Conservation (phyloP, 2,888 invertebrate species). For the Pristionchus exspectatus region DNA sequence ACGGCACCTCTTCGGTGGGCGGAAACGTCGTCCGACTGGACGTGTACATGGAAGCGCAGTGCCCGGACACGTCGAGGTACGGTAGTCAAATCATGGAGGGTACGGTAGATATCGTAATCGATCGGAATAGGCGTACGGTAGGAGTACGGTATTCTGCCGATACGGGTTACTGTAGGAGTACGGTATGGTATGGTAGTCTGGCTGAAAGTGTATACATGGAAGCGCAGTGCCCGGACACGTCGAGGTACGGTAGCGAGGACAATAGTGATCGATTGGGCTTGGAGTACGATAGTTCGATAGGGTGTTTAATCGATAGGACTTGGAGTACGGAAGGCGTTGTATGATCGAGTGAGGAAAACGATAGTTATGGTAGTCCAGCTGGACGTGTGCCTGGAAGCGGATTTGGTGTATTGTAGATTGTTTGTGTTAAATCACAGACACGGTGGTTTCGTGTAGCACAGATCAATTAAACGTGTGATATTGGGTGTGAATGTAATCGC, state of each 20-base stretch:
- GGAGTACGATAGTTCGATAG: too few relatives aligned
- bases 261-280: neutral
- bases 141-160: too few relatives aligned
- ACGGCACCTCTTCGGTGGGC: neutral
- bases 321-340: conserved; percentile 19
- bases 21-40: conserved; percentile 71
- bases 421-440: too few relatives aligned
- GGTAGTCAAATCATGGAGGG: too few relatives aligned
- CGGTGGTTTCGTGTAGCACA: too few relatives aligned
- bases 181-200: conserved; percentile 57
- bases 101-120: too few relatives aligned
- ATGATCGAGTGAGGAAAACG: too few relatives aligned
- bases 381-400: conserved; percentile 78
- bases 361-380: conserved; percentile 70
- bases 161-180: conserved; percentile 16
- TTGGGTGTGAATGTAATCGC: too few relatives aligned
- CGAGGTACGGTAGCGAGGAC: conserved; percentile 59
- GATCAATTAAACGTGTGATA: too few relatives aligned
- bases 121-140: too few relatives aligned
- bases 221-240: conserved; percentile 78
- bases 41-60: conserved; percentile 78
- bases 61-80: conserved; percentile 75
- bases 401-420: too few relatives aligned
- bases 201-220: conserved; percentile 78
- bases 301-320: too few relatives aligned